Percentiles rank a stretch among this genome's conserved stretches.
These are phyloP conservation scores for Spialia ferax DNA, from an alignment of 2,888 invertebrate species.

Conservation along the genomic window DNA sequence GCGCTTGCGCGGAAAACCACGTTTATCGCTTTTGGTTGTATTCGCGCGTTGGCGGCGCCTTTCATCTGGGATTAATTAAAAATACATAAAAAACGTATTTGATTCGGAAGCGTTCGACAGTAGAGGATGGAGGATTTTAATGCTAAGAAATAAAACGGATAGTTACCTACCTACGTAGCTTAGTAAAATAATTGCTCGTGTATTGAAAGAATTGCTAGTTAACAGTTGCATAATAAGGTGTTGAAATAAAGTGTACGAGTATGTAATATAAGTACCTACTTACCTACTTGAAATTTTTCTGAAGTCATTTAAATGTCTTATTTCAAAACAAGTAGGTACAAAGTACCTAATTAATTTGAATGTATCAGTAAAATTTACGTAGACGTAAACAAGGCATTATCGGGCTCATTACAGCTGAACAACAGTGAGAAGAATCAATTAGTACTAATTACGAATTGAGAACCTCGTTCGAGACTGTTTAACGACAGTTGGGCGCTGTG, in stretches of 20 bases:
- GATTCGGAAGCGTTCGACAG: constrained; percentile 9
- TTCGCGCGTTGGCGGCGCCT: constrained; percentile 20
- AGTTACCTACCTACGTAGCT: not conserved
- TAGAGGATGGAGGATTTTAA: not conserved
- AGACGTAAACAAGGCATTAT: not conserved
- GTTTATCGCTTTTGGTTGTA: constrained; percentile 21
- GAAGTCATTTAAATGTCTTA: not conserved
- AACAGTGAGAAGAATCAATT: not conserved
- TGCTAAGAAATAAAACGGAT: not conserved
- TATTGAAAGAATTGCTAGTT: not conserved
- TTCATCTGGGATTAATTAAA: constrained; percentile 29
- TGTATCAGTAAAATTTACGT: not conserved
- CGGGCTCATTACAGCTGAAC: not conserved
- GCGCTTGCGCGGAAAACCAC: constrained; percentile 9
- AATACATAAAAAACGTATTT: constrained; percentile 6
- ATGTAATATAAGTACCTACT: too few species aligned
- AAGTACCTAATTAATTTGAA: constrained; percentile 6
- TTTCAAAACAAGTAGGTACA: not conserved
- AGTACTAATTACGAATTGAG: not conserved
- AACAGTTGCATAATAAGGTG: not conserved
- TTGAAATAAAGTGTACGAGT: not conserved
- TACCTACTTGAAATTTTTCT: not conserved
- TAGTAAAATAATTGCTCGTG: too few species aligned
- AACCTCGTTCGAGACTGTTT: not conserved
- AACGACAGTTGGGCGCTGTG: not conserved